Evolutionary conservation across 2,888 invertebrate genomes (phyloP), one percentile per base, ranked within the genome.

Genomic region (Acleris literana): DNA sequence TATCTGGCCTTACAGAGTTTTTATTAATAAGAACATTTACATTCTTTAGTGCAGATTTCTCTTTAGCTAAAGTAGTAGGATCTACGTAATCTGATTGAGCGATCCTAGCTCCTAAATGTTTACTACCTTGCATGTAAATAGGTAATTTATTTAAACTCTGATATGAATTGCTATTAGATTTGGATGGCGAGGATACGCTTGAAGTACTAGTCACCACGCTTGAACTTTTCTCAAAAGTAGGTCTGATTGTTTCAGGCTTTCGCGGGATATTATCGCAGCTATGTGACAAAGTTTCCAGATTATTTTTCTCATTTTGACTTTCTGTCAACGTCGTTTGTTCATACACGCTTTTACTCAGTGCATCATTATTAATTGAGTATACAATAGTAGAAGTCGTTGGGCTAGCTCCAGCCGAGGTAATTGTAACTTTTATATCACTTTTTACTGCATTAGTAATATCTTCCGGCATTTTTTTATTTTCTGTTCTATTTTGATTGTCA

Each of bases 61-160:
- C 90, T 49, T 72, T 84, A 51, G 94, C 94, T 20, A 97, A 88
- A 18, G 95, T 94, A 58, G 95, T 94, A 0, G 97, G 97, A 82
- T 97, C 97, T 0, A 96, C 96, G 76, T 97, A 97, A 80, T 97
- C 97, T 0, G 96, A 95, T 73, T 96, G 95, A 1, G 98, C 98
- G 81, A 98, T 97, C 71, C 97, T 95, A 49, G 97, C 97, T 0
- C 97, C 97, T 72, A 97, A 94, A 68, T 95, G 94, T 72, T 96
- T 96, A 73, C 97, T 97, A 13, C 97, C 96, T 85, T 96, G 96
- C 79, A 95, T 95, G 78, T 96, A 96, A 68, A 94, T 90, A 17
- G 94, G 93, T 25, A 93, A 77, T 78, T 93, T 93, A 64, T 92
- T 90, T 22, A 90, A 71, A 69, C 83, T 91, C 73, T 92, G 90